phyloP scores from a whole-genome alignment of 37 sponge, comb jelly and placozoan genomes.

The Aphrocallistes beatrix region DNA sequence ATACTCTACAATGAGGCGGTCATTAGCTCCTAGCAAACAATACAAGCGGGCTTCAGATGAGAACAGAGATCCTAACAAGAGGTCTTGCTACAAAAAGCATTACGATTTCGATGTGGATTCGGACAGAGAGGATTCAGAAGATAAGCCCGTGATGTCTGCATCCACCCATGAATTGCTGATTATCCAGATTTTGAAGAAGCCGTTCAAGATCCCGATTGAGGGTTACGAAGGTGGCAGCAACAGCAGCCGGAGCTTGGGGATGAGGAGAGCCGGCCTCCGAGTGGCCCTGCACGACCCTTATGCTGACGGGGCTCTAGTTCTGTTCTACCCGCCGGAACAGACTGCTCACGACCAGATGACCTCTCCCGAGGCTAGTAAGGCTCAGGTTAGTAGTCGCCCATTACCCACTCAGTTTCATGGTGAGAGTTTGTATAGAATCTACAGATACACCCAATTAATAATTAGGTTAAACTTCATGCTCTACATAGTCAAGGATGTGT shows the following conservation, averaged over 20 bases:
- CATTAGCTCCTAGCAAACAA: too few relatives aligned
- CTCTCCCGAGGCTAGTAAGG: slow-evolving; percentile 16
- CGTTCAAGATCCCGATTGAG: slow-evolving; percentile 83
- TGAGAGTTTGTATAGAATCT: not conserved
- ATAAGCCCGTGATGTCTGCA: not conserved
- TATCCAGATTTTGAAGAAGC: slow-evolving; percentile 52
- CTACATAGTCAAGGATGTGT: too few relatives aligned
- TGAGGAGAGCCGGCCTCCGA: slow-evolving; percentile 42
- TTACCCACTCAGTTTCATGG: not conserved
- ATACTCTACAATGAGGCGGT: too few relatives aligned
- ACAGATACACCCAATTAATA: not conserved
- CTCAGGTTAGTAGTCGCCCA: not conserved
- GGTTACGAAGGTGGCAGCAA: slow-evolving; percentile 42
- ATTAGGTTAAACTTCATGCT: too few relatives aligned
- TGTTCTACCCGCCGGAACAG: slow-evolving; percentile 60
- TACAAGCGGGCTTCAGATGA: not conserved
- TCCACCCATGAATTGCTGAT: not conserved
- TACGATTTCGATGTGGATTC: not conserved
- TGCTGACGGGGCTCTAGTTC: slow-evolving; percentile 77
- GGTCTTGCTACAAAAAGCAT: not conserved
- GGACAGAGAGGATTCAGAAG: not conserved
- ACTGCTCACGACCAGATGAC: slow-evolving; percentile 74
- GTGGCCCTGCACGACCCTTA: slow-evolving; percentile 76
- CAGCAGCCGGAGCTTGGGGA: slow-evolving; percentile 59
- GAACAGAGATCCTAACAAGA: not conserved